A percentile compares a stretch with the other conserved stretches of the same genome.
Conservation (phyloP, 2,797 vertebrate genomes). For the Diplodus sargus region DNA sequence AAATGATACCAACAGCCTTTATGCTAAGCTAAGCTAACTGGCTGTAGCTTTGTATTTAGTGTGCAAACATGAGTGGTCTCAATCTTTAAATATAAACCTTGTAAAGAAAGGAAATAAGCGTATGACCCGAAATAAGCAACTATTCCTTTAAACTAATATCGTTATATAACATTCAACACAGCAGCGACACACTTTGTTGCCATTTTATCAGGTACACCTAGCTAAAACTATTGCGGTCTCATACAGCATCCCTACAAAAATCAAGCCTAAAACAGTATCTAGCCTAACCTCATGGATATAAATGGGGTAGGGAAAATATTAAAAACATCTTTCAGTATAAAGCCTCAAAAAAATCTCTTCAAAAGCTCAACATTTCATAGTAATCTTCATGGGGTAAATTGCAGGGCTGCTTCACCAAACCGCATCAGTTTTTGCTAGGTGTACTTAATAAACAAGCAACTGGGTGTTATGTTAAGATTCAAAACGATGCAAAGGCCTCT, state of each 20-base stretch:
- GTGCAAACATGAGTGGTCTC: neutral
- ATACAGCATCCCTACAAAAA: neutral
- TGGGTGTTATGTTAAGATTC: neutral
- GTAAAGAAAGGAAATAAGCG: neutral
- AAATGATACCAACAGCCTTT: too few relatives aligned
- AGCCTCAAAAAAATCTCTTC: neutral
- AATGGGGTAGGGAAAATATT: neutral
- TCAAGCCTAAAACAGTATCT: neutral
- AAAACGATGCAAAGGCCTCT: slow-evolving; percentile 44
- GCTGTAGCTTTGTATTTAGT: neutral
- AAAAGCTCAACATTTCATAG: neutral
- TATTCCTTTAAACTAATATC: neutral
- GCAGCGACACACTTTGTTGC: neutral
- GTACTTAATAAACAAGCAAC: slow-evolving; percentile 5
- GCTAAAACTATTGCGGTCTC: neutral
- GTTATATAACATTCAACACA: neutral
- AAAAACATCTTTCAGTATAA: neutral
- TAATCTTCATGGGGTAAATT: neutral
- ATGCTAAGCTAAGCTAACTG: slow-evolving; percentile 4
- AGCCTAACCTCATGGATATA: accelerated
- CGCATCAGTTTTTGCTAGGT: neutral
- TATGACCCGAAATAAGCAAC: neutral
- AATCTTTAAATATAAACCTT: neutral
- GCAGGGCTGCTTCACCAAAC: neutral
- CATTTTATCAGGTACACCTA: slow-evolving; percentile 13